Evolutionary conservation across 2,113 vertebrate species (phyloP).

Genomic region (Mustelus asterias): DNA sequence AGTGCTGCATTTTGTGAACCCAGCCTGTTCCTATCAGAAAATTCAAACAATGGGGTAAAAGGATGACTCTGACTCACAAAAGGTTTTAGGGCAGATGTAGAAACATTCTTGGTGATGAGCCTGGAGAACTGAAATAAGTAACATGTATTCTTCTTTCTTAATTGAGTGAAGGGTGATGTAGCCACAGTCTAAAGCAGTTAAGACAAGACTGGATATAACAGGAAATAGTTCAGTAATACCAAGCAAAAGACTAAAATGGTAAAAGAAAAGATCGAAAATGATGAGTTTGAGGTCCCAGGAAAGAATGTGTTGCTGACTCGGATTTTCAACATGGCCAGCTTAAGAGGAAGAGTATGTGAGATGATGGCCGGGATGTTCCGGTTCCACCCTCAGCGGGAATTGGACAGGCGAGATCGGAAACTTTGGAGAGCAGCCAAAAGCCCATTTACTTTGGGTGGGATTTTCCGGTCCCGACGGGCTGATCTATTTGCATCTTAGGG

Average conservation of each 20-base stretch:
- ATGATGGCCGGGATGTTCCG: too few relatives aligned
- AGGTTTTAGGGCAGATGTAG: background rate
- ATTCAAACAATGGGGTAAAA: background rate
- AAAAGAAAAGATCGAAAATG: background rate
- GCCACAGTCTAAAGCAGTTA: background rate
- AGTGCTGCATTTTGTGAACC: background rate
- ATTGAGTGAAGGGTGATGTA: background rate
- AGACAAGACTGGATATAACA: background rate
- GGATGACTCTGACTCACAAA: background rate
- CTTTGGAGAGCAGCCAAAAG: too few relatives aligned
- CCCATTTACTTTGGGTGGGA: too few relatives aligned
- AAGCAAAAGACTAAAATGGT: background rate
- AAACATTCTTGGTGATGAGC: background rate
- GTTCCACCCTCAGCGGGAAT: too few relatives aligned
- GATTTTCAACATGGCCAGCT: background rate
- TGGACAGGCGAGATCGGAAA: too few relatives aligned
- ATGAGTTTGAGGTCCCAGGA: background rate
- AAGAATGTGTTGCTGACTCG: background rate
- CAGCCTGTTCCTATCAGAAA: background rate
- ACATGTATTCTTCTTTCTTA: background rate
- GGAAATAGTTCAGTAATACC: background rate
- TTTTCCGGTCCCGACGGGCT: too few relatives aligned
- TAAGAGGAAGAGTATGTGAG: background rate
- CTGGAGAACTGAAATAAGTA: background rate
- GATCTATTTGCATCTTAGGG: background rate